Conservation (phyloP, 2,113 vertebrate species). For the Lipophrys pholis region DNA sequence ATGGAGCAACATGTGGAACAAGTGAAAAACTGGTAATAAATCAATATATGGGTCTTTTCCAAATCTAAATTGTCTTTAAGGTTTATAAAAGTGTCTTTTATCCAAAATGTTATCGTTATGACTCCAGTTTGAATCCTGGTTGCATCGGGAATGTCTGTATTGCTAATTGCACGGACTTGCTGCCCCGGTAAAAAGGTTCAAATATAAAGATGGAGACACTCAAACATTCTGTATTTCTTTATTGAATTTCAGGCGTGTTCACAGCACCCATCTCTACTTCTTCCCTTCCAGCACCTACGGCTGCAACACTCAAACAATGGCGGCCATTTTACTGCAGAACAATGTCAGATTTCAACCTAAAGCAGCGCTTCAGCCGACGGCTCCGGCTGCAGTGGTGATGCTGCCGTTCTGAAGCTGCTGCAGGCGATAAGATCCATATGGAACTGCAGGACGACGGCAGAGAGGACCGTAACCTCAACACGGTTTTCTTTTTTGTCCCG, state of each 20-base stretch:
- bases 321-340: conserved; percentile 49
- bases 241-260: conserved; percentile 54
- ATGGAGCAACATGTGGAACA: too few species aligned
- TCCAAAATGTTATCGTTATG: too few species aligned
- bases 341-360: conserved; percentile 33
- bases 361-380: not conserved
- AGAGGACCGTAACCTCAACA: conserved; percentile 55
- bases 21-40: too few species aligned
- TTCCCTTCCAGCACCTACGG: conserved; percentile 57
- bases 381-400: conserved; percentile 43
- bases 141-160: too few species aligned
- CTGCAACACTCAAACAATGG: conserved; percentile 40
- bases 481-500: conserved; percentile 48
- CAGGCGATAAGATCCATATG: conserved; percentile 23
- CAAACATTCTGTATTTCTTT: not conserved
- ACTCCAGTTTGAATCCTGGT: too few species aligned
- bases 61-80: too few species aligned
- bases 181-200: too few species aligned
- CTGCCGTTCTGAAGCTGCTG: conserved; percentile 32
- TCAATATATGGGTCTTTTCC: too few species aligned
- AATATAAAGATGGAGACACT: too few species aligned
- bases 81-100: too few species aligned
- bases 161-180: too few species aligned
- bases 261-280: conserved; percentile 53
- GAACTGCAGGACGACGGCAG: conserved; percentile 44